Base-by-base conservation (phyloP, 2,888 invertebrate genomes). In the Agrochola circellaris region DNA sequence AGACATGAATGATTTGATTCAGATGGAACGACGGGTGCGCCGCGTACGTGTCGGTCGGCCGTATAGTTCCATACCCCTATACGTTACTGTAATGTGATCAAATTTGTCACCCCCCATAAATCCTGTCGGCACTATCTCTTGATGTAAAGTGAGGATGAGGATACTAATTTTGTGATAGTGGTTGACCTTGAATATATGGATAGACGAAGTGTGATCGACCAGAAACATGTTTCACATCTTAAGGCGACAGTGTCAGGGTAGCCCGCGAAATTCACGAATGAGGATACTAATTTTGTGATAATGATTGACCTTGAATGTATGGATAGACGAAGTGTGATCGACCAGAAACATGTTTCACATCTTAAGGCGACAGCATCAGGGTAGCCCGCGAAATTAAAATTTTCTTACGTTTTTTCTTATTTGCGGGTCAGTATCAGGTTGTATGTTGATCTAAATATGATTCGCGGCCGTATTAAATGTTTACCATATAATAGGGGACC, bases 61-160 rank as follows among this genome's bases (percentile, higher is more conserved):
- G 66, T 81, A 84, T 75, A 77, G 75, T 70, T 30, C 79, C 78
- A 77, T 88, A 90, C 90, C 92, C 89, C 87, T 83, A 93, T 93
- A 91, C 89, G 90, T 94, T 91, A 93, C 87, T 85, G 89, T 92
- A 92, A 93, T 93, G 91, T 89, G 90, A 88, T 87, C 91, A 90
- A 91, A 94, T 94, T 94, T 93, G 93, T 93, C 93, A 89, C 88
- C 86, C 84, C 84, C 89, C 87, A 90, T 89, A 90, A 91, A 92
- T 90, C 89, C 89, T 90, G 90, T 90, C 91, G 89, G 85, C 90
- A 90, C 89, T 88, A 86, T 89, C 88, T 84, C 85, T 82, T 81
- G 86, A 85, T 87, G 77, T 86, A 81, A 88, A 89, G 84, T 85
- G 85, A 73, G 74, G 70, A 85, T 84, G 75, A 80, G 81, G 83